Conservation (phyloP, 2,888 invertebrate genomes). For the Itoplectis maculator region DNA sequence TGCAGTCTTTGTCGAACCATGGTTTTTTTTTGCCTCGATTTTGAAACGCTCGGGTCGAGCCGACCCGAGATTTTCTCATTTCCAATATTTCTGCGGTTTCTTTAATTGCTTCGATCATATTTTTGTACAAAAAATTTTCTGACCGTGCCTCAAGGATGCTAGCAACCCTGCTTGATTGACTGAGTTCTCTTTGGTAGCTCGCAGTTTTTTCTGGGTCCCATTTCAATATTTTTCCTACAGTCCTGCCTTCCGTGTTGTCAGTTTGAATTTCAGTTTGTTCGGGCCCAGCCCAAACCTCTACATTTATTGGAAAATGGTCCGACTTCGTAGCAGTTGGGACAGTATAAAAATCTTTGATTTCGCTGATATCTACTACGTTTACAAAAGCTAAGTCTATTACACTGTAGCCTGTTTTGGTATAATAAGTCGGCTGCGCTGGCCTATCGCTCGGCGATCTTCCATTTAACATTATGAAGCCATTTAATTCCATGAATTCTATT, state of each 20-base stretch:
- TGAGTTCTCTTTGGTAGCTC: not conserved
- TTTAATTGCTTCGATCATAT: conserved; percentile 28
- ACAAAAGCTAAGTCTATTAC: conserved; percentile 40
- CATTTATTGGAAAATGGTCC: conserved; percentile 18
- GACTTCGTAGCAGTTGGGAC: not conserved
- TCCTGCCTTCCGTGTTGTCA: not conserved
- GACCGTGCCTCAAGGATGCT: not conserved
- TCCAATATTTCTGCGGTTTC: not conserved
- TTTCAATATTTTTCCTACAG: conserved; percentile 1
- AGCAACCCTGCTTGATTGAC: not conserved
- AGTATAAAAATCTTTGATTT: not conserved
- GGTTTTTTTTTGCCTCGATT: conserved; percentile 7
- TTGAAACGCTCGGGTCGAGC: not conserved
- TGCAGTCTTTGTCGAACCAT: conserved; percentile 42
- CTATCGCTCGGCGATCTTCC: conserved; percentile 38
- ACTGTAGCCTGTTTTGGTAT: not conserved
- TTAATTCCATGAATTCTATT: conserved; percentile 4
- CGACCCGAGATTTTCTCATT: not conserved
- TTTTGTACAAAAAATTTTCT: not conserved
- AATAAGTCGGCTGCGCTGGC: conserved; percentile 28
- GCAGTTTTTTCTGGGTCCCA: not conserved
- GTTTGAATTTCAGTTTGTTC: not conserved
- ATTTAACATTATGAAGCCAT: conserved; percentile 40
- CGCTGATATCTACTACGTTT: not conserved
- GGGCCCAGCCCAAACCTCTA: not conserved